Base-by-base conservation (phyloP, 2,113 vertebrate genomes). In the Serilophus lunatus region DNA sequence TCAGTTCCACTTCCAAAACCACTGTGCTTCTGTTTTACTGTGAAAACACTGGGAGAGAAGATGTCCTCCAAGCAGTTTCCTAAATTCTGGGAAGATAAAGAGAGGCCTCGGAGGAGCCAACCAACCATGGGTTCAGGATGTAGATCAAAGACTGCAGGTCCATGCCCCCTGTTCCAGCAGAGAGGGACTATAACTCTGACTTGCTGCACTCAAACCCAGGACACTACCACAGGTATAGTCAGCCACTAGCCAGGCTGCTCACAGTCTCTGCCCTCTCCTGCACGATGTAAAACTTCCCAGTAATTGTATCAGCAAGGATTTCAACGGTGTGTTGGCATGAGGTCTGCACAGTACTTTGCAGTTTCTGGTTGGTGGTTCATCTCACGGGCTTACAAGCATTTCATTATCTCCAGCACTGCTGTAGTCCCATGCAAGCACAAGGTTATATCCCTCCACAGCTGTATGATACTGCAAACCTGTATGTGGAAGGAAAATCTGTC, bases 221-320 rank as follows among this genome's bases (percentile, higher is more conserved):
- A 35, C 12, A 4, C 14, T 7, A 1, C 6, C 3, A 11, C 3
- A 18, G 31, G 7, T 2, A 13, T 0, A 3, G 33, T 18, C 38
- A 51, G 44, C 17, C 28, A 14, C 20, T 42, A 57, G 36, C 20
- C 40, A n/a, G 50, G 40, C 54, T 57, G 54, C 60, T 66, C 36
- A 1, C 0, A 0, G 23, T 28, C 51, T 64, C 44, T 49, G 36
- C 13, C 79, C 25, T 36, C 51, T 61, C 38, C 56, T 31, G 22
- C 8, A 13, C 0, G 0, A 25, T 7, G 56, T 3, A 78, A 26
- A 28, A 49, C 25, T 35, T 44, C 31, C 11, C 26, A 44, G 36
- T 12, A 59, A 8, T 33, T 42, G 40, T 65, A 51, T 23, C 56
- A 69, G 77, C 45, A 65, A 56, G 60, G 47, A 38, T 69, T 89